Percentiles rank a stretch among this genome's conserved stretches.
phyloP scores from a whole-genome alignment of 2,113 vertebrate genomes.

The Macquaria australasica region DNA sequence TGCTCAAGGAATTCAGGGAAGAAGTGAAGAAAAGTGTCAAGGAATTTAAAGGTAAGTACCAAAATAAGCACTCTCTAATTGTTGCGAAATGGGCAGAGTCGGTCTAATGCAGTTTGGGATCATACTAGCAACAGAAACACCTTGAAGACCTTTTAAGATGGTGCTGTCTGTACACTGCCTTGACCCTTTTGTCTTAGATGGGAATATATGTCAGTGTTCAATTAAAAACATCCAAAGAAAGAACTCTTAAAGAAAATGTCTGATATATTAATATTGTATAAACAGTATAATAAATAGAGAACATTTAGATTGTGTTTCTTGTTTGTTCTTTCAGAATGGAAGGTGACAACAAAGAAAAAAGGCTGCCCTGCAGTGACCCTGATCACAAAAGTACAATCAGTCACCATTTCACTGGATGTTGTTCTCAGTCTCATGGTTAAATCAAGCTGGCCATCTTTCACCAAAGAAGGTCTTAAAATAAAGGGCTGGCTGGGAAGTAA shows the following conservation, averaged over 20 bases:
- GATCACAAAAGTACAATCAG: slow-evolving; percentile 40
- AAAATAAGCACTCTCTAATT: background rate
- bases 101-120: background rate
- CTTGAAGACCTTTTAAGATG: background rate
- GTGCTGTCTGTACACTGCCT: too few relatives aligned
- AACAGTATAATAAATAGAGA: background rate
- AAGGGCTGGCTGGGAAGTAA: slow-evolving; percentile 87
- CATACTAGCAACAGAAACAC: background rate
- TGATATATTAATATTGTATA: background rate
- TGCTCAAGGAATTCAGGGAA: slow-evolving; percentile 73
- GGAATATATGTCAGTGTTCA: background rate
- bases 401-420: slow-evolving; percentile 87
- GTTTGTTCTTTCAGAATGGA: slow-evolving; percentile 67
- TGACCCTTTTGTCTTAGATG: background rate
- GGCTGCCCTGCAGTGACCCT: slow-evolving; percentile 90
- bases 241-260: background rate
- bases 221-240: background rate
- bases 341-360: slow-evolving; percentile 75
- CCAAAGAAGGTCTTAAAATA: slow-evolving; percentile 79
- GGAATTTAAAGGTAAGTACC: slow-evolving; percentile 24
- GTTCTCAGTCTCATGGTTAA: slow-evolving; percentile 84
- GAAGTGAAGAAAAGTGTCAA: slow-evolving; percentile 63
- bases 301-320: background rate
- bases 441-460: slow-evolving; percentile 83
- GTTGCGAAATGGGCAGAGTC: background rate